Conservation (phyloP, 2,888 invertebrate species). For the Margaritifera margaritifera region DNA sequence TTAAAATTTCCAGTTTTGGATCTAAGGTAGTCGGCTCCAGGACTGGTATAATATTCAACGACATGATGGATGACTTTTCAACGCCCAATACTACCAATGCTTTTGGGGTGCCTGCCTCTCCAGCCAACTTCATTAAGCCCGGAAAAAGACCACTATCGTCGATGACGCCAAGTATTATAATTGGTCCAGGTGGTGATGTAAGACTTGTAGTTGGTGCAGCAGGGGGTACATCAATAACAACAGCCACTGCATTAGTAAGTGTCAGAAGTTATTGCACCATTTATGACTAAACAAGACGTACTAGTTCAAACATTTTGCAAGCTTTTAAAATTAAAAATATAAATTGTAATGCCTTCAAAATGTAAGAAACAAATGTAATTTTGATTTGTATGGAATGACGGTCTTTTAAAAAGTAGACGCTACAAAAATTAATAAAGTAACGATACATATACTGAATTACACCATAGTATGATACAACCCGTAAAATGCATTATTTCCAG, state of each 20-base stretch:
- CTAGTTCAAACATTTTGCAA: too few species aligned
- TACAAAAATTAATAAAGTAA: too few species aligned
- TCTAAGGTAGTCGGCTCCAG: constrained; percentile 75
- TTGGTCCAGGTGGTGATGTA: constrained; percentile 79
- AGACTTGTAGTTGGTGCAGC: constrained; percentile 86
- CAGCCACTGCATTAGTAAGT: constrained; percentile 77
- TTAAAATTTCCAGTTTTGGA: constrained; percentile 82
- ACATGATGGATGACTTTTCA: constrained; percentile 94
- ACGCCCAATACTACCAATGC: constrained; percentile 75
- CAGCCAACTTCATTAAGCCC: constrained; percentile 87
- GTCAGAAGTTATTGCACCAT: neutral
- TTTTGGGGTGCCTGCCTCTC: constrained; percentile 79
- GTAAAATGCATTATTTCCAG: too few species aligned
- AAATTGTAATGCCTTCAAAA: too few species aligned
- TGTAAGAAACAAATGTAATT: neutral
- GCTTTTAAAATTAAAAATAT: too few species aligned
- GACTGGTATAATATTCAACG: constrained; percentile 89
- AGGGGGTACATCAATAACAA: constrained; percentile 92
- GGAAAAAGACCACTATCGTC: constrained; percentile 91
- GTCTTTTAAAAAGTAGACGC: too few species aligned
- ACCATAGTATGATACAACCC: too few species aligned
- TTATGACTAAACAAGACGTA: too few species aligned
- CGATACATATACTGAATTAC: too few species aligned
- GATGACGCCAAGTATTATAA: constrained; percentile 88
- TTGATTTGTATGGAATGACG: neutral